Percentiles rank a stretch among this genome's conserved stretches.
Conservation (phyloP, 2,888 invertebrate species). For the Electrophaes corylata region DNA sequence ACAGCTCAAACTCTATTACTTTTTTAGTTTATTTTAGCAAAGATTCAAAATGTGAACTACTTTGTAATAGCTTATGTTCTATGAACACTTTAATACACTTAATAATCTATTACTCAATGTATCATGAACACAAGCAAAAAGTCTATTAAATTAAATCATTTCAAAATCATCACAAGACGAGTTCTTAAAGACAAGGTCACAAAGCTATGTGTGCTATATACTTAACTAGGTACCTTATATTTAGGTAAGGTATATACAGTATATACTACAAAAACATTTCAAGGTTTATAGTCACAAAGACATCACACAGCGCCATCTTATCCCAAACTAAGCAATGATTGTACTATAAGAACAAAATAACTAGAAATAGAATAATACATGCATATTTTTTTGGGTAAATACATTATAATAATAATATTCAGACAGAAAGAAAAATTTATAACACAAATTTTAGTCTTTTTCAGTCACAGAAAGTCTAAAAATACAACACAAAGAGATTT, state of each 20-base stretch:
- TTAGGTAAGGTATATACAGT: too few relatives aligned
- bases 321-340: too few relatives aligned
- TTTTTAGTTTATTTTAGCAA: neutral
- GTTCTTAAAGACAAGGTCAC: slow-evolving; percentile 12
- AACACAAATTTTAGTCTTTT: too few relatives aligned
- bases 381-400: too few relatives aligned
- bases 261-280: too few relatives aligned
- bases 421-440: too few relatives aligned
- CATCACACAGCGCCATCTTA: too few relatives aligned
- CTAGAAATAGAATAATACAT: too few relatives aligned
- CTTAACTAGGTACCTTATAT: neutral
- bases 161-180: neutral
- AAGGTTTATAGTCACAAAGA: neutral
- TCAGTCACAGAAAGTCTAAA: neutral
- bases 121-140: neutral
- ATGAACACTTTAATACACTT: neutral
- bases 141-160: neutral
- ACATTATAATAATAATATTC: too few relatives aligned
- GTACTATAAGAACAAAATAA: too few relatives aligned
- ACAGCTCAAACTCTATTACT: neutral
- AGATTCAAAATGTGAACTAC: neutral
- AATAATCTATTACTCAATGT: slow-evolving; percentile 3
- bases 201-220: neutral
- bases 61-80: neutral
- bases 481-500: neutral